These are phyloP conservation scores for Diadegma fenestrale DNA, from an alignment of 2,888 invertebrate species.

Conservation along the genomic window DNA sequence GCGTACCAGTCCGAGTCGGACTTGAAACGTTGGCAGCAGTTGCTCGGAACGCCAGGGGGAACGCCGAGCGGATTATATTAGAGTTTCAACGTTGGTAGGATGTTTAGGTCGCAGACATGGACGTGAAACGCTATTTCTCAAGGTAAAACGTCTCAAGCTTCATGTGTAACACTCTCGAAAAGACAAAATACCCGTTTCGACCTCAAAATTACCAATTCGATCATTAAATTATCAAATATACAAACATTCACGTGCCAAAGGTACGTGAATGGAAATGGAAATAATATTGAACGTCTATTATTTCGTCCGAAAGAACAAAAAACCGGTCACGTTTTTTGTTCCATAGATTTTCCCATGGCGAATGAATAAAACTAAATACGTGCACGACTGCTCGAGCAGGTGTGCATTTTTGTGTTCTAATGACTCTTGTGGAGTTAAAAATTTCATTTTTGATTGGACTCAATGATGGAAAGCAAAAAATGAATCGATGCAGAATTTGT, in stretches of 20 bases:
- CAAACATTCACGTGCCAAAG: too few species aligned
- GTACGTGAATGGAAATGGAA: too few species aligned
- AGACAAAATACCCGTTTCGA: too few species aligned
- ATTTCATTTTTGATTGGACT: background rate
- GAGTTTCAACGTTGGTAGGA: background rate
- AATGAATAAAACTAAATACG: too few species aligned
- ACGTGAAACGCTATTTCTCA: background rate
- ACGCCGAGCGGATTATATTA: background rate
- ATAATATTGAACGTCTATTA: too few species aligned
- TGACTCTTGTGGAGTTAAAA: background rate
- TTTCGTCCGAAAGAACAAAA: too few species aligned
- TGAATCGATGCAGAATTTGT: background rate
- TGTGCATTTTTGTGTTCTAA: background rate
- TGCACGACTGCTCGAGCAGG: too few species aligned
- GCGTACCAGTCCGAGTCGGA: background rate
- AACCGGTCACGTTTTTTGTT: too few species aligned
- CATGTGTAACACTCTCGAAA: too few species aligned
- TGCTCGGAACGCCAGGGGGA: background rate
- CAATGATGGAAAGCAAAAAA: background rate
- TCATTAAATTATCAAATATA: too few species aligned
- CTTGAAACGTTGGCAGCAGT: background rate
- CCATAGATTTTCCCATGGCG: too few species aligned
- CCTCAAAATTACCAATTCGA: too few species aligned
- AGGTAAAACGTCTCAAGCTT: background rate
- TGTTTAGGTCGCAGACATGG: background rate